Conservation (phyloP, 2,797 vertebrate genomes). For the Periophthalmus magnuspinnatus region DNA sequence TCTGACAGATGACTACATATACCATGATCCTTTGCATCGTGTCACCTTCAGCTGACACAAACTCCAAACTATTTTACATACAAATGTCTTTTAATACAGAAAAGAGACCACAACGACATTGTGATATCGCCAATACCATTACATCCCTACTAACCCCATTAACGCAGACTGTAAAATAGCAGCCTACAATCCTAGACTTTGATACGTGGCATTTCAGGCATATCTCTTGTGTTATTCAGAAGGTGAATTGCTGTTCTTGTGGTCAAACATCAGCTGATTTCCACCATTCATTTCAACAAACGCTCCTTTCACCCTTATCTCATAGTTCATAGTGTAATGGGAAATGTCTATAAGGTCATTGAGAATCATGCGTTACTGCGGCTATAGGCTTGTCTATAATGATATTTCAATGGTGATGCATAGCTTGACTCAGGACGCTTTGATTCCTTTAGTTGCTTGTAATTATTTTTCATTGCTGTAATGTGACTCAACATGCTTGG, state of each 20-base stretch:
- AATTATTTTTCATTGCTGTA: constrained; percentile 1
- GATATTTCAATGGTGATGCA: background rate
- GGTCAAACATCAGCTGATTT: constrained; percentile 44
- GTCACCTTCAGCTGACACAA: too few species aligned
- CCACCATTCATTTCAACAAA: constrained; percentile 44
- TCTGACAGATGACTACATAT: too few species aligned
- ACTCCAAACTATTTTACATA: too few species aligned
- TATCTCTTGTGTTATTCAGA: constrained; percentile 3
- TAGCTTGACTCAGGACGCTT: background rate
- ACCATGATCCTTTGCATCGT: too few species aligned
- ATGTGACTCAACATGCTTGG: background rate
- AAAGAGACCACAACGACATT: too few species aligned
- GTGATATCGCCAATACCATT: too few species aligned
- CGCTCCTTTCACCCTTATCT: constrained; percentile 41
- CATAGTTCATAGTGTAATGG: constrained; percentile 10
- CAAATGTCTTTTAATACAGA: too few species aligned
- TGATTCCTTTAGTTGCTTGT: background rate
- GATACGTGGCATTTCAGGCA: background rate
- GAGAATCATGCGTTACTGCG: background rate
- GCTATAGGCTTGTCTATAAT: constrained; percentile 3
- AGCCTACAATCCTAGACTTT: background rate
- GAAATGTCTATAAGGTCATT: constrained; percentile 1
- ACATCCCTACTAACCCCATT: too few species aligned
- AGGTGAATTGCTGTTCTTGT: background rate
- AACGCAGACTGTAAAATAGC: background rate